A percentile compares a stretch with the other conserved stretches of the same genome.
phyloP scores from a whole-genome alignment of 2,113 vertebrate genomes.

The Triplophysa dalaica region DNA sequence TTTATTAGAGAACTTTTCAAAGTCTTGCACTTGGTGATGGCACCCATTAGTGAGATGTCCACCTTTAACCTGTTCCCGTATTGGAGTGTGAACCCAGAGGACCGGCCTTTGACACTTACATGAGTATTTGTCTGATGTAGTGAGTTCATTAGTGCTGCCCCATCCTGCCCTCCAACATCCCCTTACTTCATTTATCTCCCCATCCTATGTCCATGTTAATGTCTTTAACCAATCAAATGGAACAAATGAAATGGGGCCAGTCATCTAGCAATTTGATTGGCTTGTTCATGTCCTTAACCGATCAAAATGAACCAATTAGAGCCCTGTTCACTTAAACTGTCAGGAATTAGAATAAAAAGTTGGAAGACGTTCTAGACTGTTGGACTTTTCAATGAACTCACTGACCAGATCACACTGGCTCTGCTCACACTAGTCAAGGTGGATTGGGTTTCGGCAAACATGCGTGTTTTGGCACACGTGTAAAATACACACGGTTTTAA shows the following conservation, averaged over 20 bases:
- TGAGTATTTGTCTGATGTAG: constrained; percentile 23
- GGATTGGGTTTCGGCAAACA: constrained; percentile 28
- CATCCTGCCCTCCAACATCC: constrained; percentile 27
- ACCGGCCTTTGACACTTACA: constrained; percentile 37
- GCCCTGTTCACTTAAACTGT: constrained; percentile 18
- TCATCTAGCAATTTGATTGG: constrained; percentile 36
- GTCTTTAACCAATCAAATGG: constrained; percentile 42
- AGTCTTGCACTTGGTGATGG: constrained; percentile 18
- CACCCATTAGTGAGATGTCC: constrained; percentile 37
- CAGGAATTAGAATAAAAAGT: constrained; percentile 8
- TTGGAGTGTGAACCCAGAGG: constrained; percentile 15
- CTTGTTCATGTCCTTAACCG: constrained; percentile 25
- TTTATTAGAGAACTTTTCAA: constrained; percentile 19
- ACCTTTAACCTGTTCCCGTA: constrained; percentile 27
- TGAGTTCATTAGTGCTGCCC: constrained; percentile 35
- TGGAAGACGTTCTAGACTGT: background rate
- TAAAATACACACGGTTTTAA: constrained; percentile 8
- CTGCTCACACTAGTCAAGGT: constrained; percentile 16
- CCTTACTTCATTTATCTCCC: constrained; percentile 13
- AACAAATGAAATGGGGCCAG: constrained; percentile 20
- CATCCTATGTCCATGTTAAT: constrained; percentile 31
- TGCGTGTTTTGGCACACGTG: background rate
- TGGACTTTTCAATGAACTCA: constrained; percentile 19
- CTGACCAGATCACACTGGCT: constrained; percentile 18
- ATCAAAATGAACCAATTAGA: constrained; percentile 26